Evolutionary conservation across 2,888 invertebrate species (phyloP).

Genomic region (Allophyes oxyacanthae): DNA sequence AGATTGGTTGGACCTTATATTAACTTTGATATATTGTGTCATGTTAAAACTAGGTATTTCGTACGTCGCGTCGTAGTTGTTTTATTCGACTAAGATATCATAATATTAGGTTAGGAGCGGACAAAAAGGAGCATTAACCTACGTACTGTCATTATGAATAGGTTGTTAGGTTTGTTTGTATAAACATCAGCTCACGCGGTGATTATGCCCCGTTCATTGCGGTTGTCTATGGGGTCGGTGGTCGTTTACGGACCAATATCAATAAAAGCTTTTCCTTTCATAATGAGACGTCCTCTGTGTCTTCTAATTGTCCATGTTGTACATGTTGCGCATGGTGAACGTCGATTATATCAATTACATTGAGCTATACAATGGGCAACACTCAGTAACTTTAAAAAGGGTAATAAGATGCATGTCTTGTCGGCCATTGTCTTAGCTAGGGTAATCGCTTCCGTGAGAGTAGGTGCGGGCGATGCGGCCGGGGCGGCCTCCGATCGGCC

Average conservation of each 20-base stretch:
- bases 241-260: background rate
- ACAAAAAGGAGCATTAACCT: no score
- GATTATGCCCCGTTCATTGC: no score
- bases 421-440: constrained; percentile 83
- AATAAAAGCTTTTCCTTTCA: background rate
- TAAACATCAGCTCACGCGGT: no score
- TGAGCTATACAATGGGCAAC: constrained; percentile 74
- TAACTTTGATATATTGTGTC: no score
- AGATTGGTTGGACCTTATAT: no score
- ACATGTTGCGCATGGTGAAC: constrained; percentile 23
- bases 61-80: no score
- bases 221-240: background rate
- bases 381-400: constrained; percentile 78
- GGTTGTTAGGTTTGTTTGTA: no score
- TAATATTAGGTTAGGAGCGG: no score
- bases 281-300: constrained; percentile 17
- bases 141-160: no score
- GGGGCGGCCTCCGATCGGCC: constrained; percentile 69
- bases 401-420: constrained; percentile 87
- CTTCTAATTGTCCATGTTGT: no score
- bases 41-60: no score
- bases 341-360: constrained; percentile 63
- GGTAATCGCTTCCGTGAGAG: constrained; percentile 88
- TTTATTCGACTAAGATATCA: no score
- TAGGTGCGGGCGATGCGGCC: constrained; percentile 56